Evolutionary conservation across 2,888 invertebrate genomes (phyloP).

Genomic region (Parthenolecanium corni): DNA sequence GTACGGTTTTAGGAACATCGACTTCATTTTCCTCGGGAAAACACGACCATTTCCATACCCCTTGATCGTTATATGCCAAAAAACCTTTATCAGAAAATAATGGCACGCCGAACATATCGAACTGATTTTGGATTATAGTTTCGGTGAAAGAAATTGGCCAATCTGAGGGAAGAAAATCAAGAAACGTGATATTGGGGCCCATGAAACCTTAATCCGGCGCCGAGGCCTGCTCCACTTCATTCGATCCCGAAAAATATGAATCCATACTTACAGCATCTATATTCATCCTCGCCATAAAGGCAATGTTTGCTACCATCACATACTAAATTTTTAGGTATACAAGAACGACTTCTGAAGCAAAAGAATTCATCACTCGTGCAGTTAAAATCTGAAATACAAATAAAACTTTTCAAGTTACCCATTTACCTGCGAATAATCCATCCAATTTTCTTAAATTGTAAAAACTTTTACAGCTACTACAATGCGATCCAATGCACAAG

Average conservation of each 20-base stretch:
- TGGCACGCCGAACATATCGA: constrained; percentile 2
- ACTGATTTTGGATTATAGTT: not conserved
- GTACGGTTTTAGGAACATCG: constrained; percentile 2
- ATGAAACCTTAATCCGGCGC: too few relatives aligned
- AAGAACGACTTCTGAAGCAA: constrained; percentile 52
- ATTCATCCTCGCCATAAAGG: constrained; percentile 59
- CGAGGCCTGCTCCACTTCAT: too few relatives aligned
- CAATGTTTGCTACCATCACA: constrained; percentile 60
- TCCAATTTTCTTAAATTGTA: too few relatives aligned
- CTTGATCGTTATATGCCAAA: constrained; percentile 5
- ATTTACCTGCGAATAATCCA: too few relatives aligned
- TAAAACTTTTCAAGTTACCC: too few relatives aligned
- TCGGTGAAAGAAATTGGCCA: not conserved
- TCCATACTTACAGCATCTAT: constrained; percentile 32
- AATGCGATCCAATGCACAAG: too few relatives aligned
- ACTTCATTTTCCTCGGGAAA: not conserved
- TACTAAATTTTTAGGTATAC: constrained; percentile 47
- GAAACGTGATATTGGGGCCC: not conserved
- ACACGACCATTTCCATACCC: constrained; percentile 22
- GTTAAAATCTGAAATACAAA: constrained; percentile 39
- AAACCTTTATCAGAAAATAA: not conserved
- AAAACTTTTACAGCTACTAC: too few relatives aligned
- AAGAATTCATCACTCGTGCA: constrained; percentile 49
- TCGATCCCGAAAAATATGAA: not conserved
- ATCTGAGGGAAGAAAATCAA: too few relatives aligned